Base-by-base conservation (phyloP, 64 coral and sea anemone genomes). In the Stichodactyla helianthus region DNA sequence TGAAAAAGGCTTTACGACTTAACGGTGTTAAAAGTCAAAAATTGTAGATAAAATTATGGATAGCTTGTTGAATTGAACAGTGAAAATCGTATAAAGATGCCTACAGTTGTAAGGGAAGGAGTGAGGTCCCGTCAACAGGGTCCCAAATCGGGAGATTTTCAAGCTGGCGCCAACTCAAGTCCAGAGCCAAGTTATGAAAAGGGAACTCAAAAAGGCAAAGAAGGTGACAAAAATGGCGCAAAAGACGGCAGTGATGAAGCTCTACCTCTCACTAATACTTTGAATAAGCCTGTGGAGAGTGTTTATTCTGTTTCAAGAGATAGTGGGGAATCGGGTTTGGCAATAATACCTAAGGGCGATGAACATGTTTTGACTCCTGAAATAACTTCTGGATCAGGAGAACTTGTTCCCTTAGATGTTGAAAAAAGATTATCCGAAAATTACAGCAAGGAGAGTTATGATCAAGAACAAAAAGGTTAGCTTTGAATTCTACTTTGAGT, bases 311-410 rank as follows among this genome's bases (percentile, higher is more conserved):
- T 70, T 31, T 91, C 89, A 67, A 77, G 63, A 19, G 60, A 31
- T 65, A 91, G 90, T 86, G 90, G 82, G 25, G 84, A 26, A 20
- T 95, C 87, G 44, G 87, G 87, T 51, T 56, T 92, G 80, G 91
- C 81, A 31, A 92, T 95, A 67, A 56, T 89, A 44, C 94, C 88
- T 50, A 65, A 50, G 53, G 7, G 18, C 15, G 77, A 84, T 83
- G 85, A 86, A 0, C 59, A 82, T 85, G 79, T 82, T 79, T 12
- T 86, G 13, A 44, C 84, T 4, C 88, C 89, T 6, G 80, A 84
- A 81, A 61, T 25, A 77, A 79, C 60, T 68, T 68, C 63, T 17
- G 63, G 63, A 74, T 80, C 52, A 65, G 80, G 65, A 15, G 87
- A 89, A 50, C 74, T 89, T 82, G 90, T 92, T 25, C 77, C 87